Evolutionary conservation across 1,140 invertebrate species (phyloP).

Genomic region (Drosophila obscura): DNA sequence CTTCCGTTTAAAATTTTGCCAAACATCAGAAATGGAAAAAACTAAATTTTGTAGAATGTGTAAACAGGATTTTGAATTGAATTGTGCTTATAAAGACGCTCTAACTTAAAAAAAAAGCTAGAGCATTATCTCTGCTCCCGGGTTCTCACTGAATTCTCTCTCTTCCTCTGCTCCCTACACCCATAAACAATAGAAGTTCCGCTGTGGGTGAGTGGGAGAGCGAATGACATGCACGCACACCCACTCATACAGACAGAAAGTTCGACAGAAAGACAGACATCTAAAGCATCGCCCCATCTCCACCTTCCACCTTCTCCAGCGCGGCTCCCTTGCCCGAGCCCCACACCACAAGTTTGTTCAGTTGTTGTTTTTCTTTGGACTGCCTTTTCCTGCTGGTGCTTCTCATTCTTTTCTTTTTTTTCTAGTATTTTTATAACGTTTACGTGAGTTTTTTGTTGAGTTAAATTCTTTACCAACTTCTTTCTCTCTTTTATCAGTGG

Average conservation of each 20-base stretch:
- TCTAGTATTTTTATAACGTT: constrained; percentile 51
- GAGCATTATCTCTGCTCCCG: neutral
- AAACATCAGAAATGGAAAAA: too few relatives aligned
- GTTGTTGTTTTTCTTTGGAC: constrained; percentile 62
- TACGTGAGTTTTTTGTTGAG: constrained; percentile 46
- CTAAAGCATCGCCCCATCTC: constrained; percentile 33
- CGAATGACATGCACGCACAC: constrained; percentile 40
- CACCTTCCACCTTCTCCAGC: constrained; percentile 5
- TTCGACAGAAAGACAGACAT: constrained; percentile 34
- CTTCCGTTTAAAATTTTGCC: too few relatives aligned
- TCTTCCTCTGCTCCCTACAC: constrained; percentile 3
- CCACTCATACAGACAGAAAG: neutral
- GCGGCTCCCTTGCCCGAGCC: neutral
- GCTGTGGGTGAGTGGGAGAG: constrained; percentile 39
- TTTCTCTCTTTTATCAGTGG: constrained; percentile 10
- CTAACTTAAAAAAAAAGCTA: neutral
- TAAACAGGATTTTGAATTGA: neutral
- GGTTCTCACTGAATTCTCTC: neutral
- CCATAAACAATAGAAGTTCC: constrained; percentile 74
- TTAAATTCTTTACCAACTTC: constrained; percentile 41
- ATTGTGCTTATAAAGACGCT: neutral
- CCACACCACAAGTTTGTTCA: constrained; percentile 52
- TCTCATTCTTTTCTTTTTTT: constrained; percentile 9
- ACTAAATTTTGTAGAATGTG: neutral
- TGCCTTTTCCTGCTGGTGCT: constrained; percentile 58